Evolutionary conservation across 2,113 vertebrate species (phyloP).

Genomic region (Anarhynchus alexandrinus): DNA sequence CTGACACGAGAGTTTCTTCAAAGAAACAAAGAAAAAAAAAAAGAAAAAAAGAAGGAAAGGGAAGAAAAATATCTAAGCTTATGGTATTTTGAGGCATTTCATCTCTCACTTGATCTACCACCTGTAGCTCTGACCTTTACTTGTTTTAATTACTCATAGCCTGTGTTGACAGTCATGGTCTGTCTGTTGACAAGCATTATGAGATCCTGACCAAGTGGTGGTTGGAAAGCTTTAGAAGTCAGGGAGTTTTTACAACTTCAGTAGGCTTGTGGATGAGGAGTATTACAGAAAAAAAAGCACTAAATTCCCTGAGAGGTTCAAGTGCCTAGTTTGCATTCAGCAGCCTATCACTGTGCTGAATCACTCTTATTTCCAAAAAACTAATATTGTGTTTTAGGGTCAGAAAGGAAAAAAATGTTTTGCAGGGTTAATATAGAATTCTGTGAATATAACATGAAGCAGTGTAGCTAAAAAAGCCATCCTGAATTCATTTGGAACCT

Average conservation of each 20-base stretch:
- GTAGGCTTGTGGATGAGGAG: neutral
- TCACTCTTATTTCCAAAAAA: neutral
- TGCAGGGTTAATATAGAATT: neutral
- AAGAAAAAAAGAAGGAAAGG: neutral
- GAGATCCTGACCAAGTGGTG: neutral
- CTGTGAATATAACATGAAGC: neutral
- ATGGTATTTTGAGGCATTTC: neutral
- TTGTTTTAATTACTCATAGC: neutral
- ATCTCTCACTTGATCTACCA: neutral
- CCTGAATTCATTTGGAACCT: neutral
- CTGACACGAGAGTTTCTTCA: neutral
- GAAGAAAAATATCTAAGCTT: neutral
- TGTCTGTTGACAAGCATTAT: neutral
- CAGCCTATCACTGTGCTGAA: neutral
- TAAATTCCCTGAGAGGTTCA: neutral
- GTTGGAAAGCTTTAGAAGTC: neutral
- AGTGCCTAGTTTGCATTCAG: neutral
- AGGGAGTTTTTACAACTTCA: neutral
- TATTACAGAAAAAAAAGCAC: neutral
- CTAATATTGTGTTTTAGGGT: neutral
- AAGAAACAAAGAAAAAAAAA: neutral
- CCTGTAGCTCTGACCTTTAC: neutral
- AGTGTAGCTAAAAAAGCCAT: neutral
- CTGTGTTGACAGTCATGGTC: neutral
- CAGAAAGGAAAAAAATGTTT: neutral